Evolutionary conservation across 2,888 invertebrate species (phyloP).

Genomic region (Tortricodes alternella): DNA sequence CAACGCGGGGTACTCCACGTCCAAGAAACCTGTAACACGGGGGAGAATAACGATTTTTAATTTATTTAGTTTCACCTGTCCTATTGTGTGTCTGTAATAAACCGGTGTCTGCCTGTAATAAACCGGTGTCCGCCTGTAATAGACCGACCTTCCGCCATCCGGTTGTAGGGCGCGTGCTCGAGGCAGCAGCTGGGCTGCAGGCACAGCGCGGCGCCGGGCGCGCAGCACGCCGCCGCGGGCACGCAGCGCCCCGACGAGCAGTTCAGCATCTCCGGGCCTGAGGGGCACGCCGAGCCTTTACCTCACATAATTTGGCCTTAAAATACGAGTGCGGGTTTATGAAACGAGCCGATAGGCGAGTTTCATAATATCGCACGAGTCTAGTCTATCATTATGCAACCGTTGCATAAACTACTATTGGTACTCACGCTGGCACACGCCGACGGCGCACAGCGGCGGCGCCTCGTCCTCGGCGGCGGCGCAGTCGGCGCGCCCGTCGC

Average conservation of each 20-base stretch:
- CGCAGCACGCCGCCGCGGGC: slow-evolving; percentile 78
- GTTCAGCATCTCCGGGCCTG: slow-evolving; percentile 70
- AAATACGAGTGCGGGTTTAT: no score
- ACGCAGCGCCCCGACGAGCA: slow-evolving; percentile 82
- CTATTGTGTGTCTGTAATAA: no score
- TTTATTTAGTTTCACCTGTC: no score
- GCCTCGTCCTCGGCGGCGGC: slow-evolving; percentile 61
- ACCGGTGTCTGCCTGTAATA: no score
- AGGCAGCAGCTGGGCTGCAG: slow-evolving; percentile 69
- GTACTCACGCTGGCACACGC: slow-evolving; percentile 62
- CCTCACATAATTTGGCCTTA: no score
- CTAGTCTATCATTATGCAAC: background rate
- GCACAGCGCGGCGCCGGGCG: slow-evolving; percentile 56
- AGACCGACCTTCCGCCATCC: background rate
- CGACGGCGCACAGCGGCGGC: slow-evolving; percentile 48
- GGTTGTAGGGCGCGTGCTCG: slow-evolving; percentile 47
- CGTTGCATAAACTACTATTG: no score
- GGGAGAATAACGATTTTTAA: background rate
- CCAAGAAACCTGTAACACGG: slow-evolving; percentile 48
- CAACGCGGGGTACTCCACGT: slow-evolving; percentile 59
- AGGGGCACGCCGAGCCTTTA: no score
- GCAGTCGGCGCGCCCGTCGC: slow-evolving; percentile 71
- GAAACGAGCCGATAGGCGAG: no score
- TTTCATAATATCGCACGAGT: background rate
- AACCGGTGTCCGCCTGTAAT: background rate